These are phyloP conservation scores for Prorops nasuta DNA, from an alignment of 1,140 invertebrate genomes.

Conservation along the genomic window DNA sequence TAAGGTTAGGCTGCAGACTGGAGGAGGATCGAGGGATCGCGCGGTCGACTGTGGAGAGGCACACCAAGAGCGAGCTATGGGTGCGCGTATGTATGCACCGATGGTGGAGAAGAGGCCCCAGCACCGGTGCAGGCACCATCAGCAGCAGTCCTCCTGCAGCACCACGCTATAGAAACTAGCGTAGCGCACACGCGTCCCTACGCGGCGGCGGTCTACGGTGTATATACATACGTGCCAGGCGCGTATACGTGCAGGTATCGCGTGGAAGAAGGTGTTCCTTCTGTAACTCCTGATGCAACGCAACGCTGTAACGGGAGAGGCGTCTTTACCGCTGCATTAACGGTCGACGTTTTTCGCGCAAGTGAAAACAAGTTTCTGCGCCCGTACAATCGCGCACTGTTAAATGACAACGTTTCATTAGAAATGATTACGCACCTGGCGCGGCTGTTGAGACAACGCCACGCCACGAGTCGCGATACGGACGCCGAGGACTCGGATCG, in stretches of 20 bases:
- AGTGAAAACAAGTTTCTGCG: constrained; percentile 55
- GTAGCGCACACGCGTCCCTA: too few relatives aligned
- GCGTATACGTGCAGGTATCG: constrained; percentile 16
- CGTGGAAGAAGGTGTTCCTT: constrained; percentile 30
- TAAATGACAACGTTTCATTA: constrained; percentile 54
- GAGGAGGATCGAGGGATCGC: too few relatives aligned
- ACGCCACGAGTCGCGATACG: too few relatives aligned
- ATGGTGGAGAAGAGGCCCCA: too few relatives aligned
- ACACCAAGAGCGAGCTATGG: too few relatives aligned
- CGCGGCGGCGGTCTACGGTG: too few relatives aligned
- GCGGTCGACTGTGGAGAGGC: too few relatives aligned
- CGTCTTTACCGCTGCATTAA: constrained; percentile 59
- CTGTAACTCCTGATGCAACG: constrained; percentile 25
- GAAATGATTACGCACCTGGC: constrained; percentile 49
- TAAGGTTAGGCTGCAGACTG: too few relatives aligned
- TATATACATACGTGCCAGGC: constrained; percentile 20
- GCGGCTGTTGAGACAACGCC: background rate
- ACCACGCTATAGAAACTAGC: too few relatives aligned
- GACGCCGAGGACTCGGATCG: constrained; percentile 3
- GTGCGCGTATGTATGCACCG: too few relatives aligned
- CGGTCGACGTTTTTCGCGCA: constrained; percentile 56
- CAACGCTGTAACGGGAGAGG: constrained; percentile 54
- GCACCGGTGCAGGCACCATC: too few relatives aligned
- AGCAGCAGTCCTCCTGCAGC: too few relatives aligned
- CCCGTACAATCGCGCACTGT: constrained; percentile 46